Evolutionary conservation across 2,797 vertebrate species (phyloP).

Genomic region (Tapirus indicus): DNA sequence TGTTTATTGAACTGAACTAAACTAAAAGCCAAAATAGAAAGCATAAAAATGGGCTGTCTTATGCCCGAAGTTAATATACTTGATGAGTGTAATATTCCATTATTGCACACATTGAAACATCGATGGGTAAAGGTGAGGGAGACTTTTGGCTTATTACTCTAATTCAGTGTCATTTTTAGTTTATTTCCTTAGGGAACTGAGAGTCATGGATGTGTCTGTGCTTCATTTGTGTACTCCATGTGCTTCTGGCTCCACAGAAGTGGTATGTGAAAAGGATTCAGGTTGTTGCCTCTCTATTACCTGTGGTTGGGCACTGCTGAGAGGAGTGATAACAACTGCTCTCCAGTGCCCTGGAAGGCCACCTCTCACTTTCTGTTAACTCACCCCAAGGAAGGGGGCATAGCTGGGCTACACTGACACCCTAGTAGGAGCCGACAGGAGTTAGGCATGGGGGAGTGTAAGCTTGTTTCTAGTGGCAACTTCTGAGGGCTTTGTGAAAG

Average conservation of each 20-base stretch:
- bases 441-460: too few species aligned
- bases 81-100: neutral
- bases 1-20: neutral
- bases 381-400: neutral
- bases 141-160: neutral
- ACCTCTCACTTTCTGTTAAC: neutral
- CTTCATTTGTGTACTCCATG: neutral
- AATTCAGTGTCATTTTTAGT: neutral
- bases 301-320: neutral
- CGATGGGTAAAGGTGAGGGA: neutral
- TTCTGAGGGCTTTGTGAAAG: neutral
- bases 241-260: neutral
- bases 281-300: neutral
- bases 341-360: neutral
- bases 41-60: neutral
- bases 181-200: neutral
- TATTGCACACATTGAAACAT: neutral
- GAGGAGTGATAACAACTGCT: neutral
- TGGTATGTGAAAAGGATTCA: neutral
- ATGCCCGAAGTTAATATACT: neutral
- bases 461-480: neutral
- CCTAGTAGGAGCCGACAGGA: neutral
- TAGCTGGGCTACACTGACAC: too few species aligned
- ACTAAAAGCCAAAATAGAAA: neutral
- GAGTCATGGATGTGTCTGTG: neutral